Percentiles rank a stretch among this genome's conserved stretches.
Evolutionary conservation across 2,888 invertebrate genomes (phyloP).

Genomic region (Gymnocheta viridis): DNA sequence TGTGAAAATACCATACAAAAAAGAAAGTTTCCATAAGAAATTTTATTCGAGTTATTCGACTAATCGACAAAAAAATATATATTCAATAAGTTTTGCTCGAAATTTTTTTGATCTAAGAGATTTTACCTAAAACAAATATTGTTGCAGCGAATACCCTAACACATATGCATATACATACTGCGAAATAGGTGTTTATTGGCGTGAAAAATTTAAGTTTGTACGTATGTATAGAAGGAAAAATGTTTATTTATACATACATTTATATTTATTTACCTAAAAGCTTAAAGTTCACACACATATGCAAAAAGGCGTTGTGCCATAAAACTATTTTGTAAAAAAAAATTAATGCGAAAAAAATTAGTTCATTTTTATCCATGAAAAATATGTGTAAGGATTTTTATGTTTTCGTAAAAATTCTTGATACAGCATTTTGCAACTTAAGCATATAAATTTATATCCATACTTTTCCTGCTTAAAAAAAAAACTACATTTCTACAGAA

Average conservation of each 20-base stretch:
- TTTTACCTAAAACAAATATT: too few relatives aligned
- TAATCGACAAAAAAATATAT: too few relatives aligned
- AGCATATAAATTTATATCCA: conserved; percentile 2
- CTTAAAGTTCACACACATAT: not conserved
- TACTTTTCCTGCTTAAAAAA: not conserved
- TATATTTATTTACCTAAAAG: conserved; percentile 3
- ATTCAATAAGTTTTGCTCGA: too few relatives aligned
- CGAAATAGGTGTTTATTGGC: conserved; percentile 56
- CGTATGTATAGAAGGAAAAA: not conserved
- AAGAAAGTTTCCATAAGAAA: too few relatives aligned
- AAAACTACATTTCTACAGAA: not conserved
- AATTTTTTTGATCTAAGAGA: too few relatives aligned
- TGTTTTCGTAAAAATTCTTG: conserved; percentile 9
- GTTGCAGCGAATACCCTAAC: too few relatives aligned
- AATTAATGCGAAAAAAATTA: conserved; percentile 43
- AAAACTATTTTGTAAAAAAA: conserved; percentile 32
- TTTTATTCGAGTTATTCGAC: too few relatives aligned
- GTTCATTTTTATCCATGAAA: conserved; percentile 35
- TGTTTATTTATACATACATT: not conserved
- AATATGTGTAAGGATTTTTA: conserved; percentile 45
- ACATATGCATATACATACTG: not conserved
- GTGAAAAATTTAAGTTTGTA: conserved; percentile 15
- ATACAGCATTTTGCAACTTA: conserved; percentile 45
- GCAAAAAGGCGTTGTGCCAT: not conserved
- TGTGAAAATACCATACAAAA: too few relatives aligned